Percentiles rank a stretch among this genome's conserved stretches.
phyloP scores from a whole-genome alignment of 1,140 invertebrate genomes.

The Samia ricini region DNA sequence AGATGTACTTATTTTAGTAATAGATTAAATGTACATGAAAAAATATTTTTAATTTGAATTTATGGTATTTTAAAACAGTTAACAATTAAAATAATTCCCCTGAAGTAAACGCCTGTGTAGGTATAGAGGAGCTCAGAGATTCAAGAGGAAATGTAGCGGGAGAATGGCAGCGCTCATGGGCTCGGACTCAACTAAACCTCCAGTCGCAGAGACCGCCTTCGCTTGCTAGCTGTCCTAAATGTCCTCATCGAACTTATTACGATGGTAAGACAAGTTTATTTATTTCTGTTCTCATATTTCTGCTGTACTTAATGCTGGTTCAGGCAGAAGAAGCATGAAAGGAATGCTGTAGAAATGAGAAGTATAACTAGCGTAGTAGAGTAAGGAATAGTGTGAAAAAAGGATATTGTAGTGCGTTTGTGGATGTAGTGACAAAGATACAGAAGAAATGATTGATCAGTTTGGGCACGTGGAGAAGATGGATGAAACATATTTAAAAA shows the following conservation, averaged over 20 bases:
- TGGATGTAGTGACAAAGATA: no score
- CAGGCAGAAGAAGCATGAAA: no score
- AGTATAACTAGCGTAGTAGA: no score
- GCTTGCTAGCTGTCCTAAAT: constrained; percentile 66
- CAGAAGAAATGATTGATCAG: no score
- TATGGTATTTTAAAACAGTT: not conserved
- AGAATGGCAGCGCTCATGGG: constrained; percentile 58
- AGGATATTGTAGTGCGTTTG: no score
- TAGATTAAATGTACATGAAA: not conserved
- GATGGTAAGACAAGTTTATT: constrained; percentile 38
- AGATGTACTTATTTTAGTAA: no score
- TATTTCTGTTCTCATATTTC: no score
- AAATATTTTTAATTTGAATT: not conserved
- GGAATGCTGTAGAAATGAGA: no score
- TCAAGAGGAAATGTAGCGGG: constrained; percentile 63
- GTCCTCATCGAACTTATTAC: constrained; percentile 48
- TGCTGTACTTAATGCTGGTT: no score
- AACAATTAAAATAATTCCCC: constrained; percentile 31
- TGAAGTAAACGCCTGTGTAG: constrained; percentile 50
- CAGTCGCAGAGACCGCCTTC: constrained; percentile 60
- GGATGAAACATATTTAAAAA: no score
- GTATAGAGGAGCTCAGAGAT: constrained; percentile 59
- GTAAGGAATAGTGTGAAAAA: no score
- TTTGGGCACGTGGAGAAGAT: no score
- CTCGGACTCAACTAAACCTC: constrained; percentile 38